A percentile compares a stretch with the other conserved stretches of the same genome.
Evolutionary conservation across 2,113 vertebrate species (phyloP).

Genomic region (Pseudopodoces humilis): DNA sequence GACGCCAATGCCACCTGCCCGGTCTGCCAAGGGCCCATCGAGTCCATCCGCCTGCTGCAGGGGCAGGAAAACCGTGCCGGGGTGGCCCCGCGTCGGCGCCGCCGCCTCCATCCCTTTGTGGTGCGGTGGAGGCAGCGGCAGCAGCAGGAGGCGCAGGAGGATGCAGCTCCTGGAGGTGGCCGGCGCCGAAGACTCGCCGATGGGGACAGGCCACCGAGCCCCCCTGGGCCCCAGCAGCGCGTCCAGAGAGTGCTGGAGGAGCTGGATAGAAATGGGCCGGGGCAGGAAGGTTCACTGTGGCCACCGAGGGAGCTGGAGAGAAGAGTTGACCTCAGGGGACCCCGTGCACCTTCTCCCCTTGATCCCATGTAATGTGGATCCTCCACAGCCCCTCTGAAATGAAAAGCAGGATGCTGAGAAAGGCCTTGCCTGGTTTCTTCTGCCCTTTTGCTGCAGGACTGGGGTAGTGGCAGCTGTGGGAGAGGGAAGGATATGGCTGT

Average conservation of each 20-base stretch:
- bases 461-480: neutral
- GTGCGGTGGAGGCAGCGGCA: neutral
- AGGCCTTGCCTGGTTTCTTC: neutral
- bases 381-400: neutral
- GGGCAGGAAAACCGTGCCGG: no score
- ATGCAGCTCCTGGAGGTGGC: neutral
- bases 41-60: no score
- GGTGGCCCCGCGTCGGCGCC: no score
- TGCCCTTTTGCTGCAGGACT: rapidly evolving
- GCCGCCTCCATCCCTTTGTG: neutral
- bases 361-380: no score
- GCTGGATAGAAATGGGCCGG: rapidly evolving
- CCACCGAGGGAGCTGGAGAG: neutral
- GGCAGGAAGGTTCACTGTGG: neutral
- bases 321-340: neutral
- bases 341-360: rapidly evolving
- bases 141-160: neutral
- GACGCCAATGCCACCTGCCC: no score
- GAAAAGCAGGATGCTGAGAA: neutral
- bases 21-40: no score
- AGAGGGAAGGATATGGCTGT: rapidly evolving
- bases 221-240: rapidly evolving
- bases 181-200: rapidly evolving
- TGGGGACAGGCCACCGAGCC: neutral
- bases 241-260: neutral